Evolutionary conservation across 1,140 invertebrate species (phyloP).

Genomic region (Helicoverpa armigera): DNA sequence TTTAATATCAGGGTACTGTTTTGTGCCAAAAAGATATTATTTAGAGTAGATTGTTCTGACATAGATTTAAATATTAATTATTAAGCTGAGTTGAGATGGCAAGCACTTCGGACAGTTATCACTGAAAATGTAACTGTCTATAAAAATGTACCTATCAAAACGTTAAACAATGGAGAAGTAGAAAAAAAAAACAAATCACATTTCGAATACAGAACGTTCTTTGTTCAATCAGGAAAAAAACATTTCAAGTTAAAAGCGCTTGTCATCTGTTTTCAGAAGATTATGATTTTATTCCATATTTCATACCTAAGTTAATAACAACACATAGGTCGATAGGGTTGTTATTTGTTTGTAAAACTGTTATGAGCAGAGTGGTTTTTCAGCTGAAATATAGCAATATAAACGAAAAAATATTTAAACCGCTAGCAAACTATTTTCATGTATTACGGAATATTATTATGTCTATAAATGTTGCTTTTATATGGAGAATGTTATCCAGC

Average conservation of each 20-base stretch:
- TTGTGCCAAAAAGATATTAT: constrained; percentile 35
- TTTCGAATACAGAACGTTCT: too few species aligned
- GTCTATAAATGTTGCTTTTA: constrained; percentile 22
- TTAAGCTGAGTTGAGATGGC: background rate
- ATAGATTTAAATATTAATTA: constrained; percentile 6
- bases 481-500: constrained; percentile 18
- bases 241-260: background rate
- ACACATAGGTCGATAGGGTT: too few species aligned
- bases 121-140: too few species aligned
- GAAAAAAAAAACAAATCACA: too few species aligned
- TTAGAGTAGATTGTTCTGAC: constrained; percentile 19
- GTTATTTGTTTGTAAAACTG: background rate
- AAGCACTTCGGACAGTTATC: background rate
- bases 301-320: too few species aligned
- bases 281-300: background rate
- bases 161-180: too few species aligned
- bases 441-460: background rate
- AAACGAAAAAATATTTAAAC: background rate
- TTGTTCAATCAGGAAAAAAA: too few species aligned
- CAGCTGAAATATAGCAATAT: background rate
- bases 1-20: constrained; percentile 35
- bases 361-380: background rate
- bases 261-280: background rate
- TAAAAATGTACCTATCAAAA: too few species aligned
- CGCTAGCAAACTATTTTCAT: constrained; percentile 1